Base-by-base conservation (phyloP, 2,888 invertebrate species). In the Graphium colonna region DNA sequence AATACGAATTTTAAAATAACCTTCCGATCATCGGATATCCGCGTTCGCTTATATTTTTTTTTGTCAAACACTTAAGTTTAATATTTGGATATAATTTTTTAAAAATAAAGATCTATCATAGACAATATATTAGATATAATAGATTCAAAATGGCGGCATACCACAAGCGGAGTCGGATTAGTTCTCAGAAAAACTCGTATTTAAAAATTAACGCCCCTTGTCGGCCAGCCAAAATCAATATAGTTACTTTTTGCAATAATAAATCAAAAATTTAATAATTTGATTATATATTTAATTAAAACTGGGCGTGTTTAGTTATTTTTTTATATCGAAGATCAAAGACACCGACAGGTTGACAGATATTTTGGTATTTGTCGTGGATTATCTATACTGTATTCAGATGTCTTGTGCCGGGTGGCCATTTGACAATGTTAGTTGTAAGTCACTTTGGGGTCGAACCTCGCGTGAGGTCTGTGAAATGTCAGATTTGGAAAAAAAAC, bases 381-480 rank as follows among this genome's bases (percentile, higher is more conserved):
- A 84, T 83, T 79, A 81, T 77, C 74, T 79, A 21, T 80, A 83
- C 80, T 82, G 60, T 82, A 83, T 85, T 75, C 86, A 82, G 80
- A 81, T 81, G 81, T 77, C 78, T 86, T 83, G 71, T 63, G 73
- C 71, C 73, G 70, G 80, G 84, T 81, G 84, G 82, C 75, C 79
- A 72, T 75, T 80, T 80, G 68, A 71, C 82, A 84, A 85, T 77
- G 83, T 85, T 75, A 84, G 74, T 79, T 77, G 79, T 82, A 82
- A 79, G 82, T 87, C 79, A 87, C 85, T 80, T 86, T 85, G 84
- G 65, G 54, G 54, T 55, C 68, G 64, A 67, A 83, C 84, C 83
- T 82, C 83, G 70, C 63, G 52, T 52, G 52, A 48, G 52, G 48
- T 53, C 53, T 43, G 49, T 71, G 62, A 78, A 83, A 82, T 82